A percentile compares a stretch with the other conserved stretches of the same genome.
Conservation (phyloP, 2,888 invertebrate species). For the Dicroscelio sp. region DNA sequence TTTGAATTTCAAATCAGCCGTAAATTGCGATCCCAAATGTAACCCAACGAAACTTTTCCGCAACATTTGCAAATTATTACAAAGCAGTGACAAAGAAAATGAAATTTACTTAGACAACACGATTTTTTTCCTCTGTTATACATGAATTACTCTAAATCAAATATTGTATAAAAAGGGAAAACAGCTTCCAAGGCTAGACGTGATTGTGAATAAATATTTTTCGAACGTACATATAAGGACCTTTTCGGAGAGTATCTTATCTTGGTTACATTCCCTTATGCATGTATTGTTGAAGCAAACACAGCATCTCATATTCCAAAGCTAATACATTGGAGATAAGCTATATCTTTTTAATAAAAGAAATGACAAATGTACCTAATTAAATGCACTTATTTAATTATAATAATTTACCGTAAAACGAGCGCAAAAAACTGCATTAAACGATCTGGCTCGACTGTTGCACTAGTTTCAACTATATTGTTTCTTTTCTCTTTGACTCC, state of each 20-base stretch:
- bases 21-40: neutral
- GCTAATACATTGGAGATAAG: conserved; percentile 47
- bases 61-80: neutral
- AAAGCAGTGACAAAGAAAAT: too few species aligned
- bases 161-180: conserved; percentile 12
- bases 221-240: conserved; percentile 37
- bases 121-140: neutral
- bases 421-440: too few species aligned
- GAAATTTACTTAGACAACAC: neutral
- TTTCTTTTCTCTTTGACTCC: too few species aligned
- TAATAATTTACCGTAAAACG: too few species aligned
- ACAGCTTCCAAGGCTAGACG: conserved; percentile 45
- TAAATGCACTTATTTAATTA: conserved; percentile 36
- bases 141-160: too few species aligned
- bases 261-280: conserved; percentile 25
- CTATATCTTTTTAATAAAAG: conserved; percentile 41
- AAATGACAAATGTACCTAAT: conserved; percentile 50
- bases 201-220: conserved; percentile 71
- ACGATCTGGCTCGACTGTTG: too few species aligned
- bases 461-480: too few species aligned
- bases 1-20: conserved; percentile 38
- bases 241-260: conserved; percentile 47
- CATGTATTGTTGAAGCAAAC: conserved; percentile 35
- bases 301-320: conserved; percentile 43
- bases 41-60: neutral